Evolutionary conservation across 2,113 vertebrate species (phyloP), one percentile per base, ranked within the genome.

Genomic region (Hyperopisus bebe): DNA sequence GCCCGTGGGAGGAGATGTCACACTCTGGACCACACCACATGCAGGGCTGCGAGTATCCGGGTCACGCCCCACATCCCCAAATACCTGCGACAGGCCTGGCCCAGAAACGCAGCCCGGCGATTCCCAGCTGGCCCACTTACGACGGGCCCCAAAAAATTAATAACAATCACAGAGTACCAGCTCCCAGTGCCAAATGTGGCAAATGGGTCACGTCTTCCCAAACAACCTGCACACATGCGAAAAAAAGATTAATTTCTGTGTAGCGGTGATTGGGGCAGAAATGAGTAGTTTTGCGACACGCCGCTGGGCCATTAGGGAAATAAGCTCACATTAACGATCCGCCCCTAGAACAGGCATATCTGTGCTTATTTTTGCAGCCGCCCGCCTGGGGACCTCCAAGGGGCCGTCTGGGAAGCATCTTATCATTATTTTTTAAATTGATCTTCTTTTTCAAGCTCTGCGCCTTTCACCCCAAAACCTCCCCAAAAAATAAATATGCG

Each of bases 1-100:
- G 44, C 62, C 51, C 5, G 91, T 86, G 92, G 89, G 90, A 86
- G 66, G 19, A 89, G 1, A 19, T 8, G 31, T 53, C 51, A 50
- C 31, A 88, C n/a, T 46, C 3, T 3, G 5, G 44, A 8, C 42
- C 21, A 3, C 21, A 7, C 5, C n/a, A 35, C 27, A 5, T 8
- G 3, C 35, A 2, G 70, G 3, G 70, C 35, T 77, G 21, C 74
- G 17, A 39, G 35, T 15, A 80, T 80, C 13, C 6, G 74, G 35
- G 74, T 80, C 74, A 80, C 5, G 74, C 5, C 11, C 74, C 74
- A 80, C 74, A 80, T 80, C 74, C 74, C 74, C 9, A 47, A 47
- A 84, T n/a, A 84, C 87, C 91, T 48, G 39, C 58, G n/a, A 35
- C 74, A 13, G 17, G 17, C 17, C 3, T 31, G 21, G 62, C 15